phyloP scores from a whole-genome alignment of 2,797 vertebrate genomes.

The Chanos chanos region DNA sequence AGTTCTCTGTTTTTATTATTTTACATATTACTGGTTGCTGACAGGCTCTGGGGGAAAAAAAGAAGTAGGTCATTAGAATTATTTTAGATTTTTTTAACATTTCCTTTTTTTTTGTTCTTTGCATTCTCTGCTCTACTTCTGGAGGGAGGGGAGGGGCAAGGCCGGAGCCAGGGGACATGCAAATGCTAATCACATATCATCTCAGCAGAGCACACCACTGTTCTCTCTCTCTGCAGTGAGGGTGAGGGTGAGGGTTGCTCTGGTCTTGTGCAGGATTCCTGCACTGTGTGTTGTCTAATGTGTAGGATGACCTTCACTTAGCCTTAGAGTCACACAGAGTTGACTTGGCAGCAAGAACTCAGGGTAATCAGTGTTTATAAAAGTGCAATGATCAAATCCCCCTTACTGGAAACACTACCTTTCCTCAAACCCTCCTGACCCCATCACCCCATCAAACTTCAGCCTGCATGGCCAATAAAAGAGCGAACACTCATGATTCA shows the following conservation, averaged over 20 bases:
- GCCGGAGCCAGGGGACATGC: slow-evolving; percentile 22
- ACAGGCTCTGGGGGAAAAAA: slow-evolving; percentile 17
- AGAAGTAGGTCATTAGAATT: slow-evolving; percentile 48
- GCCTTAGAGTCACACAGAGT: slow-evolving; percentile 17
- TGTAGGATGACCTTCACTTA: slow-evolving; percentile 11
- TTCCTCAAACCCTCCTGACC: too few species aligned
- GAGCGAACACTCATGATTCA: too few species aligned
- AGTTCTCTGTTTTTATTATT: slow-evolving; percentile 22
- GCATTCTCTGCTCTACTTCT: slow-evolving; percentile 27
- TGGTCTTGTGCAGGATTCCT: slow-evolving; percentile 1
- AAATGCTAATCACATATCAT: slow-evolving; percentile 42
- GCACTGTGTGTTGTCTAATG: slow-evolving; percentile 1
- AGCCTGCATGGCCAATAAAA: too few species aligned
- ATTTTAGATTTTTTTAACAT: slow-evolving; percentile 31
- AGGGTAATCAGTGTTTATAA: not conserved
- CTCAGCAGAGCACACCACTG: slow-evolving; percentile 32
- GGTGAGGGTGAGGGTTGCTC: not conserved
- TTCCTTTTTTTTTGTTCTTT: slow-evolving; percentile 14
- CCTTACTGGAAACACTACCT: too few species aligned
- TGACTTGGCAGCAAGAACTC: not conserved
- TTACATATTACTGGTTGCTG: slow-evolving; percentile 20
- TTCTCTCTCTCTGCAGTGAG: slow-evolving; percentile 30
- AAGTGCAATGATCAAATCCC: too few species aligned
- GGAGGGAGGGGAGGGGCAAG: slow-evolving; percentile 14
- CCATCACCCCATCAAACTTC: too few species aligned